Percentiles rank a stretch among this genome's conserved stretches.
Evolutionary conservation across 2,797 vertebrate genomes (phyloP).

Genomic region (Ibycter americanus): DNA sequence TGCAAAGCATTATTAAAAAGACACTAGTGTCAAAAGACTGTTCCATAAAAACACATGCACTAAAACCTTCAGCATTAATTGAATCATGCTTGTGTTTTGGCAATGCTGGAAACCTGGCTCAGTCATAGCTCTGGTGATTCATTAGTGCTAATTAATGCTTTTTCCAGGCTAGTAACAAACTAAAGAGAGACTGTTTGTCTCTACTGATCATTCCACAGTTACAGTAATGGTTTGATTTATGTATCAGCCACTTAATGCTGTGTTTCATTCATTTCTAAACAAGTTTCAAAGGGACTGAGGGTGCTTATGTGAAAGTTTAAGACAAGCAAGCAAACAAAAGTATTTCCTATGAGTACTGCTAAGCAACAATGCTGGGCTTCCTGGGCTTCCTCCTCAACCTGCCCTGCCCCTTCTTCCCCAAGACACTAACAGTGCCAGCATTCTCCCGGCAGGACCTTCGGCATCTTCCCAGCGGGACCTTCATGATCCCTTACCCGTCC

Average conservation of each 20-base stretch:
- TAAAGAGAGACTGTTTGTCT: conserved; percentile 61
- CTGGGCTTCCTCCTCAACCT: not conserved
- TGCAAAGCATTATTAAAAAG: conserved; percentile 43
- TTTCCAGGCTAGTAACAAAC: conserved; percentile 70
- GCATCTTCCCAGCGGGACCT: not conserved
- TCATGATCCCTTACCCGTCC: rapidly evolving
- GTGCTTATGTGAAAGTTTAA: not conserved
- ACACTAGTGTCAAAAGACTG: conserved; percentile 53
- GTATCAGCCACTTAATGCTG: conserved; percentile 44
- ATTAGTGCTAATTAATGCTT: conserved; percentile 79
- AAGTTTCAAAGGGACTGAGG: conserved; percentile 20
- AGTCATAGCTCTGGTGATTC: conserved; percentile 66
- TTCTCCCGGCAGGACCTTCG: not conserved
- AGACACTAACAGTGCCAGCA: rapidly evolving
- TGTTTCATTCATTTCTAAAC: conserved; percentile 53
- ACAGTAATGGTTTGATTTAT: conserved; percentile 67
- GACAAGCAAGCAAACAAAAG: not conserved
- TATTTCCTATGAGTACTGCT: not conserved
- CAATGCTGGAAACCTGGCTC: conserved; percentile 57
- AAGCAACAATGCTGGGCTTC: not conserved
- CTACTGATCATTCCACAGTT: conserved; percentile 73
- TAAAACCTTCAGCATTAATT: conserved; percentile 71
- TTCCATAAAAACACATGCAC: conserved; percentile 63
- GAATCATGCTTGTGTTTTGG: conserved; percentile 72
- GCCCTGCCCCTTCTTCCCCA: not conserved